Evolutionary conservation across 1,140 invertebrate genomes (phyloP), one percentile per base, ranked within the genome.

Genomic region (Calosoma granatense): DNA sequence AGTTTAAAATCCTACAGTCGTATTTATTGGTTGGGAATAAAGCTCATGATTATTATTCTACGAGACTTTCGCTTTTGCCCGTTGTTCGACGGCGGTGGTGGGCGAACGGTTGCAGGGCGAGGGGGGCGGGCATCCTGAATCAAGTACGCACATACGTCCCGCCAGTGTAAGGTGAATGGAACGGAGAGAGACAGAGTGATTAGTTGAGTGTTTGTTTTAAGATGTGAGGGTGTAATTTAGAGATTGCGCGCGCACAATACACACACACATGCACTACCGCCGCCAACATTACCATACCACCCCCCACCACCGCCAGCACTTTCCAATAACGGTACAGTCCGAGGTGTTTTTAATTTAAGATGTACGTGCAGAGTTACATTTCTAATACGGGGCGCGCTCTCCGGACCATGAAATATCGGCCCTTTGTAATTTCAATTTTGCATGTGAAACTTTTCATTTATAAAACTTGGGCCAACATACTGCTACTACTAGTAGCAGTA

Each of bases 1-100:
- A 66, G 64, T 67, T 69, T 69, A 63, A 69, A 69, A 69, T 69
- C 63, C 67, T 63, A 64, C 65, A 65, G 62, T 64, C 64, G 64
- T 67, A 67, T 67, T 65, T 67, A 67, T 65, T 65, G 64, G 64
- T 67, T 57, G 65, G 60, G 64, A 64, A 65, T 65, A 65, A 67
- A 64, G 60, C 62, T 61, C 60, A 61, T 61, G 62, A 65, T 66
- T 63, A 63, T 66, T 66, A 66, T 63, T 66, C 63, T 57, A 56
- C 58, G 61, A 64, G 64, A 65, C 62, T 66, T 66, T 66, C 64
- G 63, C 63, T 66, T 66, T 61, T 61, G 60, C 51, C 54, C 54
- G 30, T 43, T 22, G 53, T 26, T 54, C 53, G 20, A 20, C 15
- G 15, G 54, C 19, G 23, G 15, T 14, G 15, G 20, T 22, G 39